Conservation (phyloP, 2,113 vertebrate species). For the Phyllopteryx taeniolatus region DNA sequence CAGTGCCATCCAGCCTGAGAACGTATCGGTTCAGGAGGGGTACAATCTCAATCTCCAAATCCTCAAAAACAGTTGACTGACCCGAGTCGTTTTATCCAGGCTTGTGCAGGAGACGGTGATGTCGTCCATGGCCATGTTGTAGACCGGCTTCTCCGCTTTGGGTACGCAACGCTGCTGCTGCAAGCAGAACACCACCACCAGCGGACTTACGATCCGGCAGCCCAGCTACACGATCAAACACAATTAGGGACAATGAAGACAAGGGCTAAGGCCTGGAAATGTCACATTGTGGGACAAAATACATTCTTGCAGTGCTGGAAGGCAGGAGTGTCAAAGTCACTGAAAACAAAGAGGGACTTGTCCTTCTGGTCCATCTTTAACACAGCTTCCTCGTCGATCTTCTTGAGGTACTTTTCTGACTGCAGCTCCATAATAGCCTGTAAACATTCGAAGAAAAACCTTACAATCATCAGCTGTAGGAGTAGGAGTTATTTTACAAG, state of each 20-base stretch:
- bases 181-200: conserved; percentile 91
- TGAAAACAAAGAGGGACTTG: conserved; percentile 90
- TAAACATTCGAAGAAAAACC: conserved; percentile 39
- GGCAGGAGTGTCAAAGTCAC: conserved; percentile 78
- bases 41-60: too few relatives aligned
- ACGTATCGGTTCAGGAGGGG: neutral
- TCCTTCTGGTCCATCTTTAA: conserved; percentile 83
- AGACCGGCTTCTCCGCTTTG: conserved; percentile 87
- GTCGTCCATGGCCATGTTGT: conserved; percentile 93
- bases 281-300: neutral
- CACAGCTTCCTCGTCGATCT: conserved; percentile 78
- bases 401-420: conserved; percentile 87
- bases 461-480: neutral
- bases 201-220: conserved; percentile 91
- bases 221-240: conserved; percentile 75
- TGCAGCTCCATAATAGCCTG: conserved; percentile 93
- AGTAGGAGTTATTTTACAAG: neutral
- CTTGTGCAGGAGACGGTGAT: conserved; percentile 90
- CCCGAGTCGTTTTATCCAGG: conserved; percentile 86
- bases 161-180: conserved; percentile 87
- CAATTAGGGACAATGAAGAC: neutral
- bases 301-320: conserved; percentile 91
- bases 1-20: too few relatives aligned
- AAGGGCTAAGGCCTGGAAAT: neutral
- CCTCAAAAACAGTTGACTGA: conserved; percentile 43